Percentiles rank a stretch among this genome's conserved stretches.
These are phyloP conservation scores for Lithophane semibrunnea DNA, from an alignment of 2,888 invertebrate genomes.

Conservation along the genomic window DNA sequence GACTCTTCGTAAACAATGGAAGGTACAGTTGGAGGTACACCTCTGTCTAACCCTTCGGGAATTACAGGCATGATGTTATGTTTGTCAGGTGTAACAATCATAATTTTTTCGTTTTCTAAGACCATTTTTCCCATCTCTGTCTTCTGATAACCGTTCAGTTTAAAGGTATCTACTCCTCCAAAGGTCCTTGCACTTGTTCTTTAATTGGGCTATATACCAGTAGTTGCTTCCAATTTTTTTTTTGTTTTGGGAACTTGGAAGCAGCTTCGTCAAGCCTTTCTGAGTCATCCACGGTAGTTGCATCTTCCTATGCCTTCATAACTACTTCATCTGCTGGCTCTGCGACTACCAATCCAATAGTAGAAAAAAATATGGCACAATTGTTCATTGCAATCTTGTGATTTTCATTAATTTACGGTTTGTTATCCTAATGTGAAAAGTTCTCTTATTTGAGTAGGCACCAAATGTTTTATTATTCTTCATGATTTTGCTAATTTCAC, in stretches of 20 bases:
- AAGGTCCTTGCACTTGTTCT: not conserved
- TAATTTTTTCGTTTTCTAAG: too few species aligned
- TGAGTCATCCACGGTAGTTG: not conserved
- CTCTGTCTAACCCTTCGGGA: too few species aligned
- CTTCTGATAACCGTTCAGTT: not conserved
- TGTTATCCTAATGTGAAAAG: not conserved
- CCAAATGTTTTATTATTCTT: too few species aligned
- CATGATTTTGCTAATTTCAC: not conserved
- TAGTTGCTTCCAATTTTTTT: not conserved
- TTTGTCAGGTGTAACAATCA: not conserved
- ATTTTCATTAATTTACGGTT: not conserved
- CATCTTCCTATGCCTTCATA: not conserved
- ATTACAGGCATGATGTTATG: too few species aligned
- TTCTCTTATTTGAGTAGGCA: not conserved
- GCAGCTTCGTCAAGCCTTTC: not conserved
- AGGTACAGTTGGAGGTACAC: too few species aligned
- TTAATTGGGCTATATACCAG: not conserved
- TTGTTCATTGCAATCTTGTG: not conserved
- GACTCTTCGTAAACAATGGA: too few species aligned
- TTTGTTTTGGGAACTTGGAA: not conserved
- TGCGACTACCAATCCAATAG: not conserved
- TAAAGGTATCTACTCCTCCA: not conserved
- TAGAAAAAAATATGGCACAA: not conserved
- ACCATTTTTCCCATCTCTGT: not conserved
- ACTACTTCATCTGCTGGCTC: too few species aligned